Base-by-base conservation (phyloP, 2,113 vertebrate genomes). In the Phrynocephalus versicolor region DNA sequence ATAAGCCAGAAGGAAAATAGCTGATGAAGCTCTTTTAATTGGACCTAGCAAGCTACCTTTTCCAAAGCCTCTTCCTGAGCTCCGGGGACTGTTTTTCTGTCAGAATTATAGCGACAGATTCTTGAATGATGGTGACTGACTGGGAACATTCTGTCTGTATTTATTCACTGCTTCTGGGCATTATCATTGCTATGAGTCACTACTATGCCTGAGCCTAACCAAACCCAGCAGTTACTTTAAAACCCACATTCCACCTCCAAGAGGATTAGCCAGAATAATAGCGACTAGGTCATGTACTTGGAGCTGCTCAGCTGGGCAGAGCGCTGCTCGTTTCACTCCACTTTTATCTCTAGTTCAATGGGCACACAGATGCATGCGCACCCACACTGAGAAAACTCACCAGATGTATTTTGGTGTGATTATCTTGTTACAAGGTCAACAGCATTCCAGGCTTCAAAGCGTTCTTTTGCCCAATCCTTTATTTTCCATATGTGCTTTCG, bases 401-500 rank as follows among this genome's bases (percentile, higher is more conserved):
- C 21, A 21, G 21, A 23, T 45, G 33, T 41, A 18, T 45, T 85
- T 45, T 71, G 75, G 45, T 51, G 35, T 58, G 16, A 15, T 4
- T 58, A 2, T 80, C 65, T 79, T 86, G 87, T 85, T 79, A 73
- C 14, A 78, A 75, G 76, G 84, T 83, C 77, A 64, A 57, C 37
- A 73, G 15, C 14, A 71, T 67, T 51, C n/a, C 69, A 65, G 1
- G 13, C n/a, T 23, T 84, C 89, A 86, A 76, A 87, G 86, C 84
- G 67, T 39, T 3, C 84, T 18, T 73, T 72, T 73, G 33, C 57
- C 8, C 64, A 58, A 91, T 74, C 23, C 69, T 86, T 9, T 55
- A 75, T 74, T 92, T 89, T 35, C 51, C 51, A 73, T 76, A 78
- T 88, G 79, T 4, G 30, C 62, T 79, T 64, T 78, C 16, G 55